phyloP scores from a whole-genome alignment of 2,113 vertebrate genomes.

The Pheucticus melanocephalus region DNA sequence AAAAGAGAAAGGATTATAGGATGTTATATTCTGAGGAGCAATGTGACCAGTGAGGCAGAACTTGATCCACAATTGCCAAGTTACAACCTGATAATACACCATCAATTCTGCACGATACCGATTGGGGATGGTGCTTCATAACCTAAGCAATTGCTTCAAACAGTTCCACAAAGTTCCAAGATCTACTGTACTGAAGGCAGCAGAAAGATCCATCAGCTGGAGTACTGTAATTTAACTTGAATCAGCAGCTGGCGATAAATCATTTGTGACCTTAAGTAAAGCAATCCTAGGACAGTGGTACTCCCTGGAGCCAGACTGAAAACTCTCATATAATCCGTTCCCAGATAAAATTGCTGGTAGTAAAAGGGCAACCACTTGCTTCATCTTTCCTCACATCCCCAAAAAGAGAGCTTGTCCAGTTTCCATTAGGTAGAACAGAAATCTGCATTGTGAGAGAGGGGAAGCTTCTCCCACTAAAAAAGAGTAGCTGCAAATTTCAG shows the following conservation, averaged over 20 bases:
- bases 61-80: conserved; percentile 12
- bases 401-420: background rate
- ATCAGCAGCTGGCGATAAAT: conserved; percentile 17
- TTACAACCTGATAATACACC: background rate
- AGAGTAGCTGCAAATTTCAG: conserved; percentile 42
- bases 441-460: background rate
- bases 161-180: background rate
- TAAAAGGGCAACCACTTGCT: conserved; percentile 16
- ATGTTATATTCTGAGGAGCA: background rate
- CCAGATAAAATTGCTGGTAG: background rate
- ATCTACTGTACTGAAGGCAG: conserved; percentile 16
- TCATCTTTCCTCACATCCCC: background rate
- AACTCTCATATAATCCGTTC: conserved; percentile 23
- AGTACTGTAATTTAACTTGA: conserved; percentile 50
- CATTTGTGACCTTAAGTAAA: conserved; percentile 49
- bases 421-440: background rate
- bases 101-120: background rate
- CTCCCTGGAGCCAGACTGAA: conserved; percentile 28
- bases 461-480: background rate
- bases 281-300: background rate
- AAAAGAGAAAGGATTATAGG: background rate
- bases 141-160: conserved; percentile 8
- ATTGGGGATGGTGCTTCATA: background rate
- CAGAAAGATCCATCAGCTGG: conserved; percentile 24
- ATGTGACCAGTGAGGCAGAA: background rate